phyloP scores from a whole-genome alignment of 2,888 invertebrate species.

The Tetheella fluctuosa region DNA sequence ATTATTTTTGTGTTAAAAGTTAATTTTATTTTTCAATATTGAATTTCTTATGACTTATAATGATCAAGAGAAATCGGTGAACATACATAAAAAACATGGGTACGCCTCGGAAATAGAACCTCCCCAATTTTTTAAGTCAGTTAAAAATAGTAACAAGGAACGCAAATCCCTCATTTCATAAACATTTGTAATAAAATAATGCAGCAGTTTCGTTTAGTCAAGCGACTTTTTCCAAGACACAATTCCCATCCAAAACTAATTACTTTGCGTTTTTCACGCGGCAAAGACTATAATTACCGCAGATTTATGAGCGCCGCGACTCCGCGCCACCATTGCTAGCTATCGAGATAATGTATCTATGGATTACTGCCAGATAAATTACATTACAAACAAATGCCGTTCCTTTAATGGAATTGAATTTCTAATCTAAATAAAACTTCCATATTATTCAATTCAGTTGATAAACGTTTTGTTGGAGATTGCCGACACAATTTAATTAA shows the following conservation, averaged over 20 bases:
- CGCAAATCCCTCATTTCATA: no score
- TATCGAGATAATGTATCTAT: constrained; percentile 14
- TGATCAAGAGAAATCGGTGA: no score
- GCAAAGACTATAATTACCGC: constrained; percentile 25
- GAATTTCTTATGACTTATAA: no score
- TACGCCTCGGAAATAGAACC: no score
- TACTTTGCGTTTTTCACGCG: constrained; percentile 29
- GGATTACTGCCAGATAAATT: constrained; percentile 19
- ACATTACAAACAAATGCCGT: constrained; percentile 28
- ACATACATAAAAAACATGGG: no score
- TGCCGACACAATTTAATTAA: neutral
- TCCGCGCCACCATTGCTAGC: constrained; percentile 5
- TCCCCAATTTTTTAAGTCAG: no score
- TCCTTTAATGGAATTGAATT: constrained; percentile 19
- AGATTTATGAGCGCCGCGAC: constrained; percentile 28
- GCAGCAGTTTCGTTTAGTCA: constrained; percentile 5
- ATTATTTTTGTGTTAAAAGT: no score
- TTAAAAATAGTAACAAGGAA: no score
- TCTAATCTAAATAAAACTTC: neutral
- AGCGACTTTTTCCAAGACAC: constrained; percentile 14
- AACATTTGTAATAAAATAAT: neutral
- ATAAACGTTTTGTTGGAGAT: neutral
- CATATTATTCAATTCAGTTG: neutral
- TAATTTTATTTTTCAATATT: no score
- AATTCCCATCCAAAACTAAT: constrained; percentile 30